phyloP scores from a whole-genome alignment of 2,797 vertebrate species.

The Micromesistius poutassou region DNA sequence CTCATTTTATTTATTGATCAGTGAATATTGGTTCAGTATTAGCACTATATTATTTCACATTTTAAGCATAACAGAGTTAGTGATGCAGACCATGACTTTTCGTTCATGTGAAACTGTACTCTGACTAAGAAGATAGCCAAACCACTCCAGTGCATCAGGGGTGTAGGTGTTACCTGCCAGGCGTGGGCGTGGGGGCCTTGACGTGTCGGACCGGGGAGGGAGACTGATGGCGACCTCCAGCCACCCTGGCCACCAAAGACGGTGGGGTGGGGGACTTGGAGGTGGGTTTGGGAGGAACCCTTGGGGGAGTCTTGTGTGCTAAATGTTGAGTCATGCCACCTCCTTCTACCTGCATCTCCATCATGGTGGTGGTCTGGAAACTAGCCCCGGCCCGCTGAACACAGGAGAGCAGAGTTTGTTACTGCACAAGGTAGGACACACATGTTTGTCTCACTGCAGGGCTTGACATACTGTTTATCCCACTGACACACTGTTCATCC shows the following conservation, averaged over 20 bases:
- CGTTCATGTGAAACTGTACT: not conserved
- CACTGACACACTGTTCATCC: not conserved
- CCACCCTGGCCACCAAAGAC: slow-evolving; percentile 74
- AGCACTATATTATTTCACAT: not conserved
- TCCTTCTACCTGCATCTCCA: slow-evolving; percentile 80
- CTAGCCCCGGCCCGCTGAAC: slow-evolving; percentile 75
- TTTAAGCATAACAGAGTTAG: not conserved
- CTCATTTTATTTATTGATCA: not conserved
- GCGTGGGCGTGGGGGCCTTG: slow-evolving; percentile 83
- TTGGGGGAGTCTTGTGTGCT: slow-evolving; percentile 90
- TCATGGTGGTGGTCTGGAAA: slow-evolving; percentile 81
- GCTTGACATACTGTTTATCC: not conserved
- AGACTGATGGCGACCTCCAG: slow-evolving; percentile 86
- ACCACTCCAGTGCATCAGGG: not conserved
- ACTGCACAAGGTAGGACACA: not conserved
- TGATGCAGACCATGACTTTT: not conserved
- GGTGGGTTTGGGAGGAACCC: slow-evolving; percentile 86
- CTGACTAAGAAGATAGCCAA: not conserved
- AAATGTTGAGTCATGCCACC: slow-evolving; percentile 73
- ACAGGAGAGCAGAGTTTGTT: not conserved
- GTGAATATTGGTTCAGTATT: not conserved
- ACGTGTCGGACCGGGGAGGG: slow-evolving; percentile 92
- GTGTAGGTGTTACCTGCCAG: slow-evolving; percentile 77
- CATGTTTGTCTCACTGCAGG: not conserved
- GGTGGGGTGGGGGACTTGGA: slow-evolving; percentile 80